Evolutionary conservation across 2,888 invertebrate species (phyloP), one percentile per base, ranked within the genome.

Genomic region (Drosophila formosana): DNA sequence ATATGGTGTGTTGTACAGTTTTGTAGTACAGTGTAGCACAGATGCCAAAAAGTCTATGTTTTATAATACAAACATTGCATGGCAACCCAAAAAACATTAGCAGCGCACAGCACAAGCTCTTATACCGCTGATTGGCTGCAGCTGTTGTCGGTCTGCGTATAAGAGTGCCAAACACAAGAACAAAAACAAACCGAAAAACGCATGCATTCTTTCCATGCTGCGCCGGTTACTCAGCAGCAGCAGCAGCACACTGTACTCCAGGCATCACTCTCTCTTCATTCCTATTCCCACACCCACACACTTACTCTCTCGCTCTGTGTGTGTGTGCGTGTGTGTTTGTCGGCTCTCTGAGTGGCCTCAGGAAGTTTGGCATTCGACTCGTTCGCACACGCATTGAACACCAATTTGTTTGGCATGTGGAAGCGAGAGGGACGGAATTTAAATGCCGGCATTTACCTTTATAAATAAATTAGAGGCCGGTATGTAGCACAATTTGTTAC

Each of bases 381-480:
- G 23, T 25, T 39, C 55, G 45, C 50, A 46, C 50, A 53, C 66
- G 66, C 66, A 66, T 52, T 39, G 50, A 61, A 41, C 30, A 46
- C 13, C 32, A 60, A 55, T 49, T 58, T 56, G 57, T 1, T 4
- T 6, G 58, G n/a, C n/a, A 4, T 43, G 45, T 30, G 13, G 49
- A 39, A 58, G 28, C 25, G 28, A 49, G 49, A 47, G 11, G 25
- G 11, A 6, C 32, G 64, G 87, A 85, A 85, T 87, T 75, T 79
- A 75, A 85, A 84, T 87, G 73, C 82, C 69, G 70, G 67, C 72
- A 57, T 58, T 84, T 70, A 71, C 75, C 82, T 85, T 84, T 72
- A 87, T 87, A 80, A 85, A 85, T 85, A 87, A 80, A 62, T 69
- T 78, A 78, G 71, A 87, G 85, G 87, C 63, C 84, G 72, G 51